Conservation (phyloP, 2,888 invertebrate species). For the Morpho deidamia region DNA sequence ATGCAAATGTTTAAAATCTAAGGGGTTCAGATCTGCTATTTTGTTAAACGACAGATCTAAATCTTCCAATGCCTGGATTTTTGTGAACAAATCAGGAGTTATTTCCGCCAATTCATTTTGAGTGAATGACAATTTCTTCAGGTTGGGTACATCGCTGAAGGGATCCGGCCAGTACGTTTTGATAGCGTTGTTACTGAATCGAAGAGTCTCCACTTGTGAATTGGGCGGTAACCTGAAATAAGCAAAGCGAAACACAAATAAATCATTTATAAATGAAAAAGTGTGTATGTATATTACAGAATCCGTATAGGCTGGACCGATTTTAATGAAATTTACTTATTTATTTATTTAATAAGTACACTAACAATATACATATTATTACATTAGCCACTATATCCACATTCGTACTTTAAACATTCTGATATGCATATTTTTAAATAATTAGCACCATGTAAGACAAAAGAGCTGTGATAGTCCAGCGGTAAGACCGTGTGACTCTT, state of each 20-base stretch:
- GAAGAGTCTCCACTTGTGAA: constrained; percentile 53
- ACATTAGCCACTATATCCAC: too few species aligned
- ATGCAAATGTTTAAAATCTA: constrained; percentile 55
- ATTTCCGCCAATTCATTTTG: constrained; percentile 66
- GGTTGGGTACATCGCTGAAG: constrained; percentile 52
- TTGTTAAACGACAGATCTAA: constrained; percentile 76
- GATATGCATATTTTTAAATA: too few species aligned
- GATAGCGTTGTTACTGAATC: constrained; percentile 63
- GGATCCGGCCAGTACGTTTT: constrained; percentile 69
- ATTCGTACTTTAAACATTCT: too few species aligned
- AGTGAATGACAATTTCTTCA: constrained; percentile 65
- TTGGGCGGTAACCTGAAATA: constrained; percentile 65
- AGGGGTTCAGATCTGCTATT: constrained; percentile 52
- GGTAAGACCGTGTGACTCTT: too few species aligned
- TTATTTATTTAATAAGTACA: too few species aligned
- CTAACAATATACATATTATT: too few species aligned
- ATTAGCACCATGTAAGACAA: too few species aligned
- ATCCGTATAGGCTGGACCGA: too few species aligned
- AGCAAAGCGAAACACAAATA: neutral
- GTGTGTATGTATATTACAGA: too few species aligned
- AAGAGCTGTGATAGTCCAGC: too few species aligned
- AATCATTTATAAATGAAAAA: too few species aligned
- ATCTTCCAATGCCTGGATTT: constrained; percentile 55
- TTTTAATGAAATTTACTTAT: too few species aligned
- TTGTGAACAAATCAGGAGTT: constrained; percentile 66